Conservation (phyloP, 2,888 invertebrate genomes). For the Mythimna impura region DNA sequence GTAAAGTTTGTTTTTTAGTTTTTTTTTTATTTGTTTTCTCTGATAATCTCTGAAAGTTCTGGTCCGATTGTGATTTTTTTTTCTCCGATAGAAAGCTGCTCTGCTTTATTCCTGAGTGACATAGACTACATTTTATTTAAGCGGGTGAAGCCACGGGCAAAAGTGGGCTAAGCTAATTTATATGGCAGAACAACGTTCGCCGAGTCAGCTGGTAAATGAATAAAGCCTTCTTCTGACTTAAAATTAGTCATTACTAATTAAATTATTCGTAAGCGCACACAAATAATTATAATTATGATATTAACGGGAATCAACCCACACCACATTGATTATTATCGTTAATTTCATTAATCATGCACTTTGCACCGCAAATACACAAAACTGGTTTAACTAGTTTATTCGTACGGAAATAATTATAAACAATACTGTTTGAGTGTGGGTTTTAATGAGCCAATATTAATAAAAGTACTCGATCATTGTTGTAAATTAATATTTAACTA, state of each 20-base stretch:
- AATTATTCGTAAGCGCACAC: background rate
- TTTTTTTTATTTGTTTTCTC: too few species aligned
- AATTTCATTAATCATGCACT: conserved; percentile 25
- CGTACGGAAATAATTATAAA: conserved; percentile 16
- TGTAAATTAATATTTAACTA: background rate
- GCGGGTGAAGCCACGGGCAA: too few species aligned
- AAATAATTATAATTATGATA: background rate
- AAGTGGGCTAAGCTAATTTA: too few species aligned
- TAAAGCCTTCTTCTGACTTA: background rate
- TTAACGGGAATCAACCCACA: background rate
- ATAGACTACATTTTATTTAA: too few species aligned
- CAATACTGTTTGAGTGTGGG: conserved; percentile 12
- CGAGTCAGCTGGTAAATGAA: too few species aligned
- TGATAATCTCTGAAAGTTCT: too few species aligned
- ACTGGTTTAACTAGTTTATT: conserved; percentile 27
- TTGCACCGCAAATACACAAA: conserved; percentile 26
- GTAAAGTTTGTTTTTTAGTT: too few species aligned
- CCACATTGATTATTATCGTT: conserved; percentile 1
- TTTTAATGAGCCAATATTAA: conserved; percentile 27
- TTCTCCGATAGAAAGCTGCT: too few species aligned
- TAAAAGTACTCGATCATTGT: background rate
- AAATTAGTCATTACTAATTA: conserved; percentile 2
- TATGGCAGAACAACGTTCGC: too few species aligned
- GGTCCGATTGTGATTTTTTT: too few species aligned
- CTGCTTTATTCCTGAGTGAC: too few species aligned